A percentile compares a stretch with the other conserved stretches of the same genome.
Evolutionary conservation across 1,140 invertebrate genomes (phyloP).

Genomic region (Hypsibius dujardini): DNA sequence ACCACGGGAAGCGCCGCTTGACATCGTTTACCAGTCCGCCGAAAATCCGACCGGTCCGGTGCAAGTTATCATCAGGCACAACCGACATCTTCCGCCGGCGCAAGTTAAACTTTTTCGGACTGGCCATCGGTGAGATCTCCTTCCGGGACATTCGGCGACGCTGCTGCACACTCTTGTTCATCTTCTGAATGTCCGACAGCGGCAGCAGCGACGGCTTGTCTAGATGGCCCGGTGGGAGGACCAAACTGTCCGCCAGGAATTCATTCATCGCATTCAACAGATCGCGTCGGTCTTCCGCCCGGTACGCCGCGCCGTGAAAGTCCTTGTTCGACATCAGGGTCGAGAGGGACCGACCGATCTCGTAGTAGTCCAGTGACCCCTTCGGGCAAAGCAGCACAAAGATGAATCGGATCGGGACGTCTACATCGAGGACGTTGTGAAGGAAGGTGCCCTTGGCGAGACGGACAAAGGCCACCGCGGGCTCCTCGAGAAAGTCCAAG

Average conservation of each 20-base stretch:
- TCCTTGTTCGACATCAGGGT: conserved; percentile 85
- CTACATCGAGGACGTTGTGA: conserved; percentile 65
- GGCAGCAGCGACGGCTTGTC: conserved; percentile 73
- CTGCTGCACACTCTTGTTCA: conserved; percentile 25
- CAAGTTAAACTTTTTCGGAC: background rate
- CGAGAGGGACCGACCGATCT: conserved; percentile 82
- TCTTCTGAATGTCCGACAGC: conserved; percentile 50
- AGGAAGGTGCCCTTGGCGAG: conserved; percentile 64
- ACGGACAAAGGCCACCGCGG: conserved; percentile 75
- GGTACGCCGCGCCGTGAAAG: conserved; percentile 79
- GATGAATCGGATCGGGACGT: conserved; percentile 77
- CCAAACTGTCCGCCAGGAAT: conserved; percentile 73
- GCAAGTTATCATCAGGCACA: conserved; percentile 46
- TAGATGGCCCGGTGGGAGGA: conserved; percentile 89
- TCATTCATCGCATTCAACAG: conserved; percentile 79
- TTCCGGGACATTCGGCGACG: conserved; percentile 11
- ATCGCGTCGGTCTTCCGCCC: conserved; percentile 62
- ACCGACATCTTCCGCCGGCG: background rate
- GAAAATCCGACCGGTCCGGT: conserved; percentile 53
- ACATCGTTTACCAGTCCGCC: conserved; percentile 73
- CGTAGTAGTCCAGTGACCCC: conserved; percentile 74
- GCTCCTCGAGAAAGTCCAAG: conserved; percentile 68
- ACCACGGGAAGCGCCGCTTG: conserved; percentile 61
- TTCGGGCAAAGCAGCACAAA: conserved; percentile 76
- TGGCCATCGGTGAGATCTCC: conserved; percentile 1